Base-by-base conservation (phyloP, 2,113 vertebrate species). In the pig (Sus scrofa) region DNA sequence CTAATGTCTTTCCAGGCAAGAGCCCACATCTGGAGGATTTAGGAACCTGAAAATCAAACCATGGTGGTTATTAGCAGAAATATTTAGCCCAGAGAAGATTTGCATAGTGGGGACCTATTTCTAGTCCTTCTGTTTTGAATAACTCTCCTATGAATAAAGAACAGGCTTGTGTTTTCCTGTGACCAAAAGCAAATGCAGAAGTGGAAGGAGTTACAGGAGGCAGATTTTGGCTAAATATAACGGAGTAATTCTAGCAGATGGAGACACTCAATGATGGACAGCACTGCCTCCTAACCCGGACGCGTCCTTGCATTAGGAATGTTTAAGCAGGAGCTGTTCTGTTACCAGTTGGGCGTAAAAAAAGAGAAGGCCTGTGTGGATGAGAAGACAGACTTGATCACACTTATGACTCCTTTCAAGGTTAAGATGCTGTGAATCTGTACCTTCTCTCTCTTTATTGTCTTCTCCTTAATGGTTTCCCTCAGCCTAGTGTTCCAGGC, bases 111-210 rank as follows among this genome's bases (percentile, higher is more conserved):
- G 39, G 3, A 50, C 34, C 18, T 30, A 74, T 71, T 65, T 74
- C 18, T 24, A 26, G 30, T n/a, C 34, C 34, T 79, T 86, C 14
- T 56, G 37, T 73, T 24, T 79, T 60, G 34, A 96, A 60, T 70
- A 75, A 73, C 32, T 94, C 24, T 60, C 22, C 77, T 30, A 7
- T 63, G 50, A 79, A 27, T 68, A 75, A 78, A 96, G 39, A 91
- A 75, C 27, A 91, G 50, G 89, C 60, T 67, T 81, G 73, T 56
- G 81, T 26, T 62, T 86, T 86, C 96, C 83, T 86, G 67, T 94
- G 89, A 97, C 63, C 20, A 63, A 83, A 88, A 56, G 67, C 86
- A 87, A 96, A 91, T 44, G 63, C 56, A 81, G 54, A 91, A 89
- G 44, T 30, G 58, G 54, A 91, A 84, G 58, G 37, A 91, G 52